These are phyloP conservation scores for Nemotelus pantherinus DNA, from an alignment of 2,888 invertebrate genomes.

Conservation along the genomic window DNA sequence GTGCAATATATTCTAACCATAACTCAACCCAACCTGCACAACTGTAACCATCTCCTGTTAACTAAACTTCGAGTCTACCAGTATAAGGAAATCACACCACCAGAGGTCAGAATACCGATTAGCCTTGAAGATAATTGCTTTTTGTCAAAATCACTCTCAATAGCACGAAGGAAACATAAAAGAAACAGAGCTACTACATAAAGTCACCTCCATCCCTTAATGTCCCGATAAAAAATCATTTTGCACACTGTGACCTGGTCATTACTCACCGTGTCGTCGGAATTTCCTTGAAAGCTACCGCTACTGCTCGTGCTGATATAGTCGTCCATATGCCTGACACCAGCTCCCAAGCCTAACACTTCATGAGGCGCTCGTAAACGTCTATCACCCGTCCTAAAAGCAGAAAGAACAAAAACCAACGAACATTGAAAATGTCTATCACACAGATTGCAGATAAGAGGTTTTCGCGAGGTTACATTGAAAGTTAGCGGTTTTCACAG, in stretches of 20 bases:
- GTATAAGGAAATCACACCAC: too few species aligned
- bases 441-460: too few species aligned
- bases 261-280: slow-evolving; percentile 44
- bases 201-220: slow-evolving; percentile 6
- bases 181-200: not conserved
- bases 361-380: slow-evolving; percentile 53
- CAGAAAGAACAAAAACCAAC: not conserved
- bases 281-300: slow-evolving; percentile 39
- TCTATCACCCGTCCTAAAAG: slow-evolving; percentile 45
- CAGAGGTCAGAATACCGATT: slow-evolving; percentile 19
- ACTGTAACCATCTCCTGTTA: too few species aligned
- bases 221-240: not conserved
- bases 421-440: too few species aligned
- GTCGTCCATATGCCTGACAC: slow-evolving; percentile 44
- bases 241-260: slow-evolving; percentile 25
- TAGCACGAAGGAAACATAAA: not conserved
- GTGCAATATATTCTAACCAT: too few species aligned
- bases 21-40: too few species aligned
- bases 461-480: too few species aligned
- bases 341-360: slow-evolving; percentile 54
- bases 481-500: too few species aligned
- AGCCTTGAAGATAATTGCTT: slow-evolving; percentile 12
- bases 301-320: slow-evolving; percentile 26
- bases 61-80: too few species aligned
- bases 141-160: not conserved